Conservation (phyloP, 2,113 vertebrate species). For the Rhabdomys dilectus region DNA sequence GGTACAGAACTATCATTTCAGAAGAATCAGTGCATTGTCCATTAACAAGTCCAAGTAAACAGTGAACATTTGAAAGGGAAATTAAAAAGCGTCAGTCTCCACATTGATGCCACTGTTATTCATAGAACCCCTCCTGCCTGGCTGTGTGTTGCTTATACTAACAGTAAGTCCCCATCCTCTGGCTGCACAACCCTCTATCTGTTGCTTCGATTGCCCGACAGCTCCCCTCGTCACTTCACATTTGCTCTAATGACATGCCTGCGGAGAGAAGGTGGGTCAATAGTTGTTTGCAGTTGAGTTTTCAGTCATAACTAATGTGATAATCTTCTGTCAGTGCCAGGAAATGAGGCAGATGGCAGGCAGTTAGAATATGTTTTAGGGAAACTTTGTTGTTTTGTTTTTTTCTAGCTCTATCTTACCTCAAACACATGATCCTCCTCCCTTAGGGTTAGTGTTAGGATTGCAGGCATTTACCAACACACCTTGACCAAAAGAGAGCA, state of each 20-base stretch:
- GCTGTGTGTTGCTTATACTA: background rate
- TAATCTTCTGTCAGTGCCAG: constrained; percentile 44
- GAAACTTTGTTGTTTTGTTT: background rate
- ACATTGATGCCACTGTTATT: background rate
- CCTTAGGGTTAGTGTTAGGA: background rate
- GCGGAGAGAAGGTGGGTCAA: background rate
- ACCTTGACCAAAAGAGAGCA: background rate
- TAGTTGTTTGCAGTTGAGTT: constrained; percentile 26
- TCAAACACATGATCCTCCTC: background rate
- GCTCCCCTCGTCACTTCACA: background rate
- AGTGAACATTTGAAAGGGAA: constrained; percentile 34
- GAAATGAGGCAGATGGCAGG: constrained; percentile 51
- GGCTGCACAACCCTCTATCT: background rate
- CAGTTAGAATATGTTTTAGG: constrained; percentile 28
- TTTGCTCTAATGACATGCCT: constrained; percentile 47
- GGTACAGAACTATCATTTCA: background rate
- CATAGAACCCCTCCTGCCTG: background rate
- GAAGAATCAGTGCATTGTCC: background rate
- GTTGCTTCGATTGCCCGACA: constrained; percentile 23
- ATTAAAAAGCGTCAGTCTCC: background rate
- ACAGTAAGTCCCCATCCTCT: constrained; percentile 5
- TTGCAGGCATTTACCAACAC: background rate
- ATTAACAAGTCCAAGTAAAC: background rate
- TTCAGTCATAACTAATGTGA: constrained; percentile 56
- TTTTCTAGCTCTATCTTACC: background rate